Conservation (phyloP, 2,113 vertebrate species). For the Acrocephalus kingi region DNA sequence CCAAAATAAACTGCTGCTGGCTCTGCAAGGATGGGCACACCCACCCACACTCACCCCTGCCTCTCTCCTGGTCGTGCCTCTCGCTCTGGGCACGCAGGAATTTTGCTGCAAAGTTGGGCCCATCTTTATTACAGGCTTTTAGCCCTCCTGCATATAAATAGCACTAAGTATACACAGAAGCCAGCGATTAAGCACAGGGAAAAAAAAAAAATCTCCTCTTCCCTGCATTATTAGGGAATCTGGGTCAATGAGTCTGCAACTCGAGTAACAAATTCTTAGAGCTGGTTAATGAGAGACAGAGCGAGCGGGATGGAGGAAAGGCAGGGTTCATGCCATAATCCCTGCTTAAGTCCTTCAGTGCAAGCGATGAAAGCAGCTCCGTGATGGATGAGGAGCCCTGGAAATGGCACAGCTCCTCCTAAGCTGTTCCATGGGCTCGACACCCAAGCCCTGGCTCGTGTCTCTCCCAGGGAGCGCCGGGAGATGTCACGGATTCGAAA, state of each 20-base stretch:
- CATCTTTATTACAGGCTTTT: conserved; percentile 28
- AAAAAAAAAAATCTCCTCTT: conserved; percentile 33
- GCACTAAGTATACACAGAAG: conserved; percentile 18
- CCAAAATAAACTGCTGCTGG: neutral
- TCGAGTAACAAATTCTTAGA: conserved; percentile 39
- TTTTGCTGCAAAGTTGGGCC: neutral
- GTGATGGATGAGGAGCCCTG: conserved; percentile 42
- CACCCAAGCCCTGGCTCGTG: neutral
- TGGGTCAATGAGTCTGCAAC: conserved; percentile 56
- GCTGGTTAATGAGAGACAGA: conserved; percentile 39
- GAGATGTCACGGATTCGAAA: neutral
- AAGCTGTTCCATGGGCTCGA: neutral
- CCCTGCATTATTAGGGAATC: conserved; percentile 3
- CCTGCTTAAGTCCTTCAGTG: neutral
- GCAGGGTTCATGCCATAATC: neutral
- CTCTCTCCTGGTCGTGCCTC: neutral
- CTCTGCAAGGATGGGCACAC: neutral
- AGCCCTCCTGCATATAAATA: conserved; percentile 46
- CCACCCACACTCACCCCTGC: neutral
- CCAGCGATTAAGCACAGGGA: neutral
- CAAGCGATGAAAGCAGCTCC: neutral
- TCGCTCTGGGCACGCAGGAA: neutral
- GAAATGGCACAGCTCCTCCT: neutral
- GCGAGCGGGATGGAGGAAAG: neutral
- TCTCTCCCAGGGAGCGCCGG: neutral